Base-by-base conservation (phyloP, 2,888 invertebrate genomes). In the Spicauda simplicius region DNA sequence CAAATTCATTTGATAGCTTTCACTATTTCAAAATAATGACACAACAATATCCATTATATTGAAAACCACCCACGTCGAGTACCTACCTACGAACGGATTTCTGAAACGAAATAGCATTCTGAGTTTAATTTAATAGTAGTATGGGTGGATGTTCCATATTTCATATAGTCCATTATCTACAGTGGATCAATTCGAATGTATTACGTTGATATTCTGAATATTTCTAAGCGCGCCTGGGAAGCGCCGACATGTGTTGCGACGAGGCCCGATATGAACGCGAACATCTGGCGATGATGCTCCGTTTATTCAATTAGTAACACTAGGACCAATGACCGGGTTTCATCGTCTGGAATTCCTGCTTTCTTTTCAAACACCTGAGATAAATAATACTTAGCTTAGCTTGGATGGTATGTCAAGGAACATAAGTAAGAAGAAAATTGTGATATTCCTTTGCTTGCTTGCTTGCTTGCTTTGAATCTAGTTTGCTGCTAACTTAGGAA, bases 151-250 rank as follows among this genome's bases (percentile, higher is more conserved):
- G 25, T 25, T 25, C 25, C 25, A 25, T 25, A 25, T 25, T 5
- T 25, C 25, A 25, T 25, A 25, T 25, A 14, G n/a, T n/a, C 7
- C 55, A 25, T 16, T 55, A 30, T 55, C n/a, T 12, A 41, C 25
- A 25, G 5, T 4, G 5, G 10, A 41, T 41, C 53, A 6, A 55
- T 55, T 14, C n/a, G 30, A 25, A 30, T 14, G 11, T 53, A 18
- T 53, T 53, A 53, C 12, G 53, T 10, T 20, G 53, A 53, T 53
- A 53, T 53, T 53, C 52, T 20, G 18, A 20, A 53, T 53, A 53
- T 53, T 20, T 20, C 53, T 41, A 5, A 25, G 14, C 41, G 41
- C 41, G 41, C 1, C 14, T 41, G 41, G 41, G 2, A 14, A 33
- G 33, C 8, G 33, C 18, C 18, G 53, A 53, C 53, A 20, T 53